A percentile compares a stretch with the other conserved stretches of the same genome.
phyloP scores from a whole-genome alignment of 2,113 vertebrate genomes.

The Excalfactoria chinensis region DNA sequence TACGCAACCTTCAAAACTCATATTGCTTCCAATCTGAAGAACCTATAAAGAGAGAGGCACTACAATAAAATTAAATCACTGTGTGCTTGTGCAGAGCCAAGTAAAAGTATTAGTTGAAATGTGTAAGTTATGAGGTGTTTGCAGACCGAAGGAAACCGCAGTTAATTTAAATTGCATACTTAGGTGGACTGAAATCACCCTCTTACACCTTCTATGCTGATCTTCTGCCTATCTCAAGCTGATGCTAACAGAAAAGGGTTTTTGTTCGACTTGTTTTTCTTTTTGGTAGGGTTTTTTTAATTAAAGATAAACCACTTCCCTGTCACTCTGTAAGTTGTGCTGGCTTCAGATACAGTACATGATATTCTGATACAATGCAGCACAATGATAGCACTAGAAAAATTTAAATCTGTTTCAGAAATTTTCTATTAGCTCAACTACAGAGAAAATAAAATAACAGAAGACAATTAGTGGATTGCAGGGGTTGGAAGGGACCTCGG shows the following conservation, averaged over 20 bases:
- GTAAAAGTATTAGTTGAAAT: slow-evolving; percentile 9
- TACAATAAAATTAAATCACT: slow-evolving; percentile 62
- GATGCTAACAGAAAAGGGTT: not conserved
- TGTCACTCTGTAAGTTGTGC: not conserved
- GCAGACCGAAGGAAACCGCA: slow-evolving; percentile 4
- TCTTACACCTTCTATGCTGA: not conserved
- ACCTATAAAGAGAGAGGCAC: slow-evolving; percentile 41
- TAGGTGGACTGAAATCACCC: not conserved
- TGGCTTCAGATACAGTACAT: not conserved
- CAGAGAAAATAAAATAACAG: not conserved
- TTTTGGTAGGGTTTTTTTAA: rapidly evolving
- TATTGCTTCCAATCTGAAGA: slow-evolving; percentile 22
- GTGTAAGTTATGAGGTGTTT: slow-evolving; percentile 21
- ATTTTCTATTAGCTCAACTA: not conserved
- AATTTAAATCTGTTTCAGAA: not conserved
- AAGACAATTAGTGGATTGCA: not conserved
- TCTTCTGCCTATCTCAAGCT: not conserved
- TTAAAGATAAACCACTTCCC: not conserved
- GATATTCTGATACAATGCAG: not conserved
- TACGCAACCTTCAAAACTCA: not conserved
- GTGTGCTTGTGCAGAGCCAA: not conserved
- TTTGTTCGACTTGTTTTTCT: not conserved
- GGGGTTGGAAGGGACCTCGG: not conserved
- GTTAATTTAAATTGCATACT: slow-evolving; percentile 45
- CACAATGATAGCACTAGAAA: not conserved